Conservation (phyloP, 1,140 invertebrate genomes). For the Aphidius ervi region DNA sequence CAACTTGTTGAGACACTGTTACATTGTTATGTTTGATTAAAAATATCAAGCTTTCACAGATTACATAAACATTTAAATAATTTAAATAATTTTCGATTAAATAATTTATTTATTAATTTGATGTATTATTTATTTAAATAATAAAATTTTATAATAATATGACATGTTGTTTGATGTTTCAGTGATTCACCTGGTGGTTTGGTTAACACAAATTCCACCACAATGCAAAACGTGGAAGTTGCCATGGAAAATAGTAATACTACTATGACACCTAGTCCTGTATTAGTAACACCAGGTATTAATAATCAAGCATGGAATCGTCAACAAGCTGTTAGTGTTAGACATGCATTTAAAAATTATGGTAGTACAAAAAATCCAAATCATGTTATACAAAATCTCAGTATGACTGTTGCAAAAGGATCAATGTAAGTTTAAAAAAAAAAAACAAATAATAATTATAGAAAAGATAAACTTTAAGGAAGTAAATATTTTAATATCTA, state of each 20-base stretch:
- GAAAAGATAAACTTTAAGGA: too few relatives aligned
- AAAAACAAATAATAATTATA: constrained; percentile 1
- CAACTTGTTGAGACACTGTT: too few relatives aligned
- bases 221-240: constrained; percentile 36
- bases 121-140: too few relatives aligned
- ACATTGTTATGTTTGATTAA: too few relatives aligned
- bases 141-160: not conserved
- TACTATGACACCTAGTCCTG: constrained; percentile 32
- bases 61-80: too few relatives aligned
- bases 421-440: constrained; percentile 69
- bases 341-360: constrained; percentile 82
- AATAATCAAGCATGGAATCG: constrained; percentile 55
- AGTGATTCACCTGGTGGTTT: constrained; percentile 33
- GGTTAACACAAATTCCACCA: constrained; percentile 28
- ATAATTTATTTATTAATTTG: too few relatives aligned
- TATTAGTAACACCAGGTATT: constrained; percentile 41
- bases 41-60: too few relatives aligned
- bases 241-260: constrained; percentile 26
- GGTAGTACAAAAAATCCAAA: constrained; percentile 78
- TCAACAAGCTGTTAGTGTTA: constrained; percentile 77
- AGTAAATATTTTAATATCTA: too few relatives aligned
- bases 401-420: constrained; percentile 87
- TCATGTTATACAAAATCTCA: constrained; percentile 78
- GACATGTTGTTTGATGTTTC: constrained; percentile 14
- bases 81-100: too few relatives aligned